Conservation (phyloP, 2,797 vertebrate species). For the Myotis myotis region DNA sequence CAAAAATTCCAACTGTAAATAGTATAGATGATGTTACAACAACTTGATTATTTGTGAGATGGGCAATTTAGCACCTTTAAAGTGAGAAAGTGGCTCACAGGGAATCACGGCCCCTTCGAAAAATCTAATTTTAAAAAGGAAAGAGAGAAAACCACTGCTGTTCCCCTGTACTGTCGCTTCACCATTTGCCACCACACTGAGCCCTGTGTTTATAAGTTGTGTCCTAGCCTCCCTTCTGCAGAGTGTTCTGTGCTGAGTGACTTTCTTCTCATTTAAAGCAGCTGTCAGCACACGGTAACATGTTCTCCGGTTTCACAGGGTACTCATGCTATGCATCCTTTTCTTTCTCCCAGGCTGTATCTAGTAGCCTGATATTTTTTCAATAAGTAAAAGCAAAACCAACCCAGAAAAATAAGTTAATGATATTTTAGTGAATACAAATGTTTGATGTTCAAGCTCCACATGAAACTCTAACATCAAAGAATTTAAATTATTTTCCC, state of each 20-base stretch:
- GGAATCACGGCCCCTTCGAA: conserved; percentile 12
- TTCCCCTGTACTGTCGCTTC: neutral
- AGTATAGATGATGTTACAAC: conserved; percentile 31
- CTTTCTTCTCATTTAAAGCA: neutral
- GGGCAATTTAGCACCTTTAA: conserved; percentile 61
- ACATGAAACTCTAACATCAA: neutral
- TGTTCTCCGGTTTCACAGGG: neutral
- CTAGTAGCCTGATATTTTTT: neutral
- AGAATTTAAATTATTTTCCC: conserved; percentile 5
- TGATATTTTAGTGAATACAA: neutral
- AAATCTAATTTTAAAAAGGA: conserved; percentile 50
- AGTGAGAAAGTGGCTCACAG: conserved; percentile 28
- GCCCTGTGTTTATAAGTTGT: neutral
- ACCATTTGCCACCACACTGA: neutral
- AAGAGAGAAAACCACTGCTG: conserved; percentile 10
- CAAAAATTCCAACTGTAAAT: conserved; percentile 44
- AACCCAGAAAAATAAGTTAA: neutral
- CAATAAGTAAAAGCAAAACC: neutral
- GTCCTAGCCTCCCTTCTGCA: neutral
- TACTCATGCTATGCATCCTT: neutral
- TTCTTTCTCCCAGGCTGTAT: neutral
- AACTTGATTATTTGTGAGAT: conserved; percentile 56
- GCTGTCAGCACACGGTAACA: neutral
- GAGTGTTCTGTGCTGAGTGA: neutral
- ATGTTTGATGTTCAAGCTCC: neutral